Conservation (phyloP, 2,888 invertebrate genomes). For the Xestia xanthographa region DNA sequence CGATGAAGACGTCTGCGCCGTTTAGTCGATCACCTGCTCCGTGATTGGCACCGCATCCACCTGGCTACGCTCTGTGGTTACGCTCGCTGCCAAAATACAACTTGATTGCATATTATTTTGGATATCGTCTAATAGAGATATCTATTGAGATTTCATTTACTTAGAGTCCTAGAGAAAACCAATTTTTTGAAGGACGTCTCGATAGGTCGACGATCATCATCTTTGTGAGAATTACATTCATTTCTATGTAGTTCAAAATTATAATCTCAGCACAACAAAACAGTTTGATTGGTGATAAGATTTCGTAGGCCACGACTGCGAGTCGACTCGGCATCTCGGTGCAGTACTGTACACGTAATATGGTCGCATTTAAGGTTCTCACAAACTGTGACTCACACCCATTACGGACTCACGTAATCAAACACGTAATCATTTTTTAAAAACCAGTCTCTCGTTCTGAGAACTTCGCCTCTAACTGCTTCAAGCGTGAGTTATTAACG, state of each 20-base stretch:
- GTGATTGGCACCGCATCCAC: conserved; percentile 71
- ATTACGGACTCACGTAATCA: conserved; percentile 69
- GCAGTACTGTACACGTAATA: conserved; percentile 31
- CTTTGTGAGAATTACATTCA: neutral
- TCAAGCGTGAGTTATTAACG: conserved; percentile 70
- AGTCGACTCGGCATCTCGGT: conserved; percentile 3
- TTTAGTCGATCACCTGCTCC: conserved; percentile 81
- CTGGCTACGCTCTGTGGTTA: conserved; percentile 77
- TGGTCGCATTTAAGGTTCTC: conserved; percentile 62
- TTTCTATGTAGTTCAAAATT: neutral
- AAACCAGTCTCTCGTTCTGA: conserved; percentile 71
- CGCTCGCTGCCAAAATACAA: conserved; percentile 61
- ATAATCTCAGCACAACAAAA: conserved; percentile 21
- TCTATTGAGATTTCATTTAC: conserved; percentile 13
- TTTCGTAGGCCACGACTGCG: conserved; percentile 29
- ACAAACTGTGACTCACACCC: conserved; percentile 72
- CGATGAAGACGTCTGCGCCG: conserved; percentile 79
- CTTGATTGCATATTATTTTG: conserved; percentile 61
- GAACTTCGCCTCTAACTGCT: conserved; percentile 70
- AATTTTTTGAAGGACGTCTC: conserved; percentile 1
- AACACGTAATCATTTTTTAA: conserved; percentile 69
- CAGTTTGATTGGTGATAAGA: conserved; percentile 29
- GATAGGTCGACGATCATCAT: neutral
- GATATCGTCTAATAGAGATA: conserved; percentile 10
- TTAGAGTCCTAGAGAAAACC: neutral